Evolutionary conservation across 2,888 invertebrate genomes (phyloP).

Genomic region (Polymixis flavicincta): DNA sequence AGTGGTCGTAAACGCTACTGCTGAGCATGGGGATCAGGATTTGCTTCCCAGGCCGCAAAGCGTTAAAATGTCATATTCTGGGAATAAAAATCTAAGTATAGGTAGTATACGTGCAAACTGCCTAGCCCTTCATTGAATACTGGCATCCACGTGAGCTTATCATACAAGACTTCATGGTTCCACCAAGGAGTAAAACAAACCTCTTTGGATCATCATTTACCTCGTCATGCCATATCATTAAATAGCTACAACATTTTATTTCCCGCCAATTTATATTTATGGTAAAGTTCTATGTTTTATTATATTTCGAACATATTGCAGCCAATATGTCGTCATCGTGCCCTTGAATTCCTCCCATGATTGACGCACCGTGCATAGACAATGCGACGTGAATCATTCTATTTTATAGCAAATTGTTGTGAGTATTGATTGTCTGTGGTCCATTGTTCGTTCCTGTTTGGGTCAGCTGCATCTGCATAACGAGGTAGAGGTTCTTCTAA

Average conservation of each 20-base stretch:
- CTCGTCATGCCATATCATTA: constrained; percentile 3
- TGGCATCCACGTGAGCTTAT: neutral
- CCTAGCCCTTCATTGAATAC: neutral
- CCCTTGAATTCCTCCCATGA: constrained; percentile 59
- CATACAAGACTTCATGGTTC: neutral
- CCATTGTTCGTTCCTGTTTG: constrained; percentile 60
- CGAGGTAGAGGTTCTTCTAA: constrained; percentile 38
- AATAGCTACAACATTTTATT: constrained; percentile 19
- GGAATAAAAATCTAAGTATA: too few relatives aligned
- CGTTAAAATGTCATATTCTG: too few relatives aligned
- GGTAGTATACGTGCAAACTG: too few relatives aligned
- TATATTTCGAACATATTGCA: constrained; percentile 49
- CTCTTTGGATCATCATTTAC: neutral
- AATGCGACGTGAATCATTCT: constrained; percentile 70
- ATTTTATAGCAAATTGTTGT: constrained; percentile 66
- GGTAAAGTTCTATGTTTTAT: constrained; percentile 46
- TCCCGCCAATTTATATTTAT: constrained; percentile 48
- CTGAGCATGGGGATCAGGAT: neutral
- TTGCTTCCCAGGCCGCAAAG: neutral
- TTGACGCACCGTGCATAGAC: constrained; percentile 66
- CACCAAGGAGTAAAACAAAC: neutral
- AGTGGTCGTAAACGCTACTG: too few relatives aligned
- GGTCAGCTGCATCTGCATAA: constrained; percentile 53
- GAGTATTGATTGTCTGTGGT: constrained; percentile 48
- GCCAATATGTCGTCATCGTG: constrained; percentile 56